phyloP scores from a whole-genome alignment of 1,140 invertebrate species.

The Dendroctonus ponderosae region DNA sequence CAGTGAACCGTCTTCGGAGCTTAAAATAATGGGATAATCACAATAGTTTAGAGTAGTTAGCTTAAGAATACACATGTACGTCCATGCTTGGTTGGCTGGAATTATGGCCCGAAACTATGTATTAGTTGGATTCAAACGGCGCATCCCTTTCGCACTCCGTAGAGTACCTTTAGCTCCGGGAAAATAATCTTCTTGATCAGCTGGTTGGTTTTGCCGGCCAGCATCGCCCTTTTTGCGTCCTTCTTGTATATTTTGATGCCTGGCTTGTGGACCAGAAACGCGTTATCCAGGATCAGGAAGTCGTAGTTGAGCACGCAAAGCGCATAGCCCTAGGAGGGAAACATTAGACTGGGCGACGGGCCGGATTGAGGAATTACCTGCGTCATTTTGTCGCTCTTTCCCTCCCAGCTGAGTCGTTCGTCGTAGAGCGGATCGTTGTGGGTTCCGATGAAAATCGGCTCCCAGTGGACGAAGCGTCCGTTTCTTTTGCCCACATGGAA shows the following conservation, averaged over 20 bases:
- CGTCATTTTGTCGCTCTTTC: slow-evolving; percentile 91
- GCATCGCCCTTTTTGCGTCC: slow-evolving; percentile 69
- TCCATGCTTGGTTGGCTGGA: no score
- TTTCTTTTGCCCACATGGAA: slow-evolving; percentile 82
- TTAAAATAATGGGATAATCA: no score
- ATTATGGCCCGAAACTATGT: no score
- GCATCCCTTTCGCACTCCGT: slow-evolving; percentile 76
- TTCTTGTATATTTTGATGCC: slow-evolving; percentile 80
- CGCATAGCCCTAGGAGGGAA: slow-evolving; percentile 71
- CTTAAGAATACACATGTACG: no score
- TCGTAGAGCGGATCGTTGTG: slow-evolving; percentile 86
- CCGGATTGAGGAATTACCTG: slow-evolving; percentile 62
- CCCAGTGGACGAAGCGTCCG: slow-evolving; percentile 81
- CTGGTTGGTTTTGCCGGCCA: slow-evolving; percentile 75
- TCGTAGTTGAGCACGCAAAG: slow-evolving; percentile 86
- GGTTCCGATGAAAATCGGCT: slow-evolving; percentile 86
- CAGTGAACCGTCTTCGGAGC: no score
- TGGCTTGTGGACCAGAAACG: slow-evolving; percentile 83
- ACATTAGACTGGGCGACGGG: background rate
- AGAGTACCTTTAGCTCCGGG: slow-evolving; percentile 80
- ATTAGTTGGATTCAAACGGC: slow-evolving; percentile 59
- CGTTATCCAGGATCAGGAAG: slow-evolving; percentile 86
- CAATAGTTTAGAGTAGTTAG: no score
- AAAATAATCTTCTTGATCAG: slow-evolving; percentile 79
- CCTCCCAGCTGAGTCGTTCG: slow-evolving; percentile 84